Percentiles rank a stretch among this genome's conserved stretches.
These are phyloP conservation scores for Epinephelus coioides DNA, from an alignment of 2,797 vertebrate genomes.

Conservation along the genomic window DNA sequence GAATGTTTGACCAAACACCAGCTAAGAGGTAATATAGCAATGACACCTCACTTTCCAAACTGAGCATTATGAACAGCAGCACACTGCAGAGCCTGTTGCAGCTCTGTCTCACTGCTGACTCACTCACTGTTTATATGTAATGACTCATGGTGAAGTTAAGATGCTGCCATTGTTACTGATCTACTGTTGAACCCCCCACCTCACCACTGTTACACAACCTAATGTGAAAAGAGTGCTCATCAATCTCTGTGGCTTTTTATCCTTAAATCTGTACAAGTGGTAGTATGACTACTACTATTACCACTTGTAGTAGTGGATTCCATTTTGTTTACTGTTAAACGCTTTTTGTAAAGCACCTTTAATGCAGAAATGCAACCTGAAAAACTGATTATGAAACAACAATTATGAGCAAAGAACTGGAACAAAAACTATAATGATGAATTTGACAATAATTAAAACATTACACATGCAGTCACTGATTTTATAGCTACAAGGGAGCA, in stretches of 20 bases:
- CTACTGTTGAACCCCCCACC: neutral
- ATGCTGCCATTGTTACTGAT: constrained; percentile 11
- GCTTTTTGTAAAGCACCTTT: no score
- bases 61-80: neutral
- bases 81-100: neutral
- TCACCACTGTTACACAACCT: constrained; percentile 19
- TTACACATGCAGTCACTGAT: no score
- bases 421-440: no score
- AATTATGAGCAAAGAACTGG: no score
- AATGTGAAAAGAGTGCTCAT: neutral
- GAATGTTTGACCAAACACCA: neutral
- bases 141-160: constrained; percentile 29
- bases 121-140: constrained; percentile 32
- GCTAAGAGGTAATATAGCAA: no score
- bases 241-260: neutral
- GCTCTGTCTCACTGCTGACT: constrained; percentile 28
- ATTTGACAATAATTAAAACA: no score
- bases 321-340: no score
- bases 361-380: no score
- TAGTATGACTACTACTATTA: no score
- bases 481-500: no score
- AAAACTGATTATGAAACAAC: no score
- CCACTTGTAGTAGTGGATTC: no score
- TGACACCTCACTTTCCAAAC: neutral
- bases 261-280: neutral